Base-by-base conservation (phyloP, 1,140 invertebrate genomes). In the Trachymyrmex cornetzi region DNA sequence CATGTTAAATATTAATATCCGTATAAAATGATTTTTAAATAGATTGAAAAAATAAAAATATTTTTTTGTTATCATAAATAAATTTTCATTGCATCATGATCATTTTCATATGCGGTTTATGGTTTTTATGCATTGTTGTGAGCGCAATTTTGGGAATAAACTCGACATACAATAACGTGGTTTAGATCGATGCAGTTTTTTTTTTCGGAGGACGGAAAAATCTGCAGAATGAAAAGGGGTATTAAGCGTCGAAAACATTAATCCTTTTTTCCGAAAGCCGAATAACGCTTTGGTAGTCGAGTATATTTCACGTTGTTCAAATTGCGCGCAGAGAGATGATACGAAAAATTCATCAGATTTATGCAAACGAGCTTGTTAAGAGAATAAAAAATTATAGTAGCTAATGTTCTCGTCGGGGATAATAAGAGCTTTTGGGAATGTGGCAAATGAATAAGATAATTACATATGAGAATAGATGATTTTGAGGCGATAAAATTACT, bases 301-400 rank as follows among this genome's bases (percentile, higher is more conserved):
- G 53, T 9, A 72, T 57, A 82, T 82, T 72, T 48, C 38, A 19
- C 77, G 5, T 30, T 27, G 57, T 53, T 50, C 61, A 53, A 79
- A 55, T 66, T 30, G 44, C 19, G n/a, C 30, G 44, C n/a, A 30
- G 27, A 63, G 38, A 27, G 44, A 66, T 59, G 12, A 82, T 82
- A 61, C 22, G 55, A 84, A 84, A 84, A 61, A 84, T 81, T 84
- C 38, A 24, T 48, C 27, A 38, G 24, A 74, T 71, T 71, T 71
- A 48, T 27, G 66, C 53, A 74, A 84, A 75, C 24, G 38, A 48
- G 38, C 22, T 72, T 59, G 24, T 59, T 59, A 19, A 61, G 4
- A 22, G 24, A 19, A 61, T n/a, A 72, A 84, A 44, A 81, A 61
- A 75, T 84, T 74, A 22, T 9, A 61, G 19, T n/a, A 74, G 24